Percentiles rank a stretch among this genome's conserved stretches.
phyloP scores from a whole-genome alignment of 2,888 invertebrate genomes.

The Microdon myrmicae region DNA sequence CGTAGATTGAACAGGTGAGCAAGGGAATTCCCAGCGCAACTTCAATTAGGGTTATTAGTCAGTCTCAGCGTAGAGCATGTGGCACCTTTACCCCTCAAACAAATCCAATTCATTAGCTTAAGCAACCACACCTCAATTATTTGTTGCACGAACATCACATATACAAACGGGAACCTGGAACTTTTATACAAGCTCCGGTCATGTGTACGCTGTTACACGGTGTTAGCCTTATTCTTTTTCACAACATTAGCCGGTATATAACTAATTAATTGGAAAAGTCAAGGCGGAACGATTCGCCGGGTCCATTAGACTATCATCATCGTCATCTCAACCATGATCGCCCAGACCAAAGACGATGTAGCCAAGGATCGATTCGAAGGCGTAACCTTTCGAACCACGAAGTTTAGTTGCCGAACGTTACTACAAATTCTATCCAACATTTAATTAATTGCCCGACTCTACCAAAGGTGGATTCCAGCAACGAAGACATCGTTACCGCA shows the following conservation, averaged over 20 bases:
- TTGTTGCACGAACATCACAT: conserved; percentile 44
- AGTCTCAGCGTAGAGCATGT: conserved; percentile 30
- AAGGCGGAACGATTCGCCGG: conserved; percentile 43
- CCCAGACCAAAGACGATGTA: conserved; percentile 19
- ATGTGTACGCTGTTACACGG: conserved; percentile 36
- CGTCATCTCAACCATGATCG: conserved; percentile 32
- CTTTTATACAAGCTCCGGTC: conserved; percentile 47
- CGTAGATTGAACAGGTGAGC: conserved; percentile 11
- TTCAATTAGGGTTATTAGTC: conserved; percentile 48
- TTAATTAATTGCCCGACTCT: conserved; percentile 6
- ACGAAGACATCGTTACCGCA: not conserved
- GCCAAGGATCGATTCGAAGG: conserved; percentile 40
- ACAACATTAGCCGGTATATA: conserved; percentile 19
- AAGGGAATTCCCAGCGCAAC: conserved; percentile 29
- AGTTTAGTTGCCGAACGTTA: conserved; percentile 1
- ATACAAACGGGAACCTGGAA: conserved; percentile 42
- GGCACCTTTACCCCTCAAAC: conserved; percentile 15
- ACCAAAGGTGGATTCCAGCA: conserved; percentile 22
- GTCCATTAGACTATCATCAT: conserved; percentile 46
- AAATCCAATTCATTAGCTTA: conserved; percentile 51
- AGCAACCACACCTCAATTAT: conserved; percentile 50
- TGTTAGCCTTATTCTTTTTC: conserved; percentile 12
- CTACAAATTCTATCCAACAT: conserved; percentile 6
- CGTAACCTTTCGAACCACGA: conserved; percentile 42
- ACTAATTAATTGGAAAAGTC: conserved; percentile 51